Conservation (phyloP, 2,888 invertebrate genomes). For the Ectobius pallidus region DNA sequence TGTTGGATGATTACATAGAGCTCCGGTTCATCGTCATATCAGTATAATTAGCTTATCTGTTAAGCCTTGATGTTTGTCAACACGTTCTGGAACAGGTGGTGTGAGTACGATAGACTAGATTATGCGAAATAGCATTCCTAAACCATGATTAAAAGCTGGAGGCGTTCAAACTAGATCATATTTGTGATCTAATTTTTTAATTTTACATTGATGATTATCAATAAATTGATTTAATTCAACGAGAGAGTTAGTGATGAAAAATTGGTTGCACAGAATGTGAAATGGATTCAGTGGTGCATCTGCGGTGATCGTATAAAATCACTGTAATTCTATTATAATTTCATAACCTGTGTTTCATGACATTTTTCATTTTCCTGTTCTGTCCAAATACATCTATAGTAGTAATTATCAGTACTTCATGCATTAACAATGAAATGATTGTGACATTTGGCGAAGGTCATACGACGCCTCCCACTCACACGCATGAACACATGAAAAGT, state of each 20-base stretch:
- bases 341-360: no score
- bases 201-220: background rate
- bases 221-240: background rate
- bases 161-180: background rate
- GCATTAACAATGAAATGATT: background rate
- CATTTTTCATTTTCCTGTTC: no score
- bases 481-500: background rate
- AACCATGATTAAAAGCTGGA: background rate
- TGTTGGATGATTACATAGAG: background rate
- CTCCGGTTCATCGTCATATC: background rate
- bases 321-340: no score
- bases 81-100: slow-evolving; percentile 37
- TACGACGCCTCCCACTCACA: slow-evolving; percentile 1
- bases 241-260: background rate
- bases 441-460: slow-evolving; percentile 10
- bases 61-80: slow-evolving; percentile 26
- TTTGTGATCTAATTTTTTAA: background rate
- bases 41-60: background rate
- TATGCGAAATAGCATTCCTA: background rate
- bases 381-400: no score
- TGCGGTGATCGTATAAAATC: no score
- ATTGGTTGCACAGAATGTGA: background rate
- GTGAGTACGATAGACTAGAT: slow-evolving; percentile 10
- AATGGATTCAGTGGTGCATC: no score
- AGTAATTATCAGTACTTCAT: background rate